Evolutionary conservation across 2,888 invertebrate genomes (phyloP).

Genomic region (Acanthoscelides obtectus): DNA sequence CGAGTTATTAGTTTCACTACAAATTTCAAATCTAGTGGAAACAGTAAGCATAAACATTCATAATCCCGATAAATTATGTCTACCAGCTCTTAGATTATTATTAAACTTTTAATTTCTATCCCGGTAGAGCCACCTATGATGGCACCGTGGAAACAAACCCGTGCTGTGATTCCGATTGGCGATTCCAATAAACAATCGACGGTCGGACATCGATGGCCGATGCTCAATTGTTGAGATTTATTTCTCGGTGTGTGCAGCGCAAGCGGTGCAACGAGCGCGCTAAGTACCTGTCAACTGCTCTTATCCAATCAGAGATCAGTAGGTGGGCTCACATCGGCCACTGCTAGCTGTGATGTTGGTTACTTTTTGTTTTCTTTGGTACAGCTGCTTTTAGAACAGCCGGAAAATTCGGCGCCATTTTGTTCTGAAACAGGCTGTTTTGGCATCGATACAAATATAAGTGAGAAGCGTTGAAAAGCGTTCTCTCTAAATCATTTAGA

Average conservation of each 20-base stretch:
- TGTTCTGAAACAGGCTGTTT: background rate
- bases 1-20: too few species aligned
- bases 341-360: too few species aligned
- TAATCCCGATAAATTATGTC: background rate
- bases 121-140: background rate
- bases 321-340: background rate
- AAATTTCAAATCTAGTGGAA: too few species aligned
- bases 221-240: background rate
- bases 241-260: too few species aligned
- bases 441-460: too few species aligned
- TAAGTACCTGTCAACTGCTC: background rate
- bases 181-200: background rate
- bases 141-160: background rate
- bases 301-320: background rate
- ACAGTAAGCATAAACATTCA: too few species aligned
- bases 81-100: background rate
- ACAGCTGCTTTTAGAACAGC: background rate
- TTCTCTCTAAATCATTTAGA: too few species aligned
- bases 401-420: background rate
- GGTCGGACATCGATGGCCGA: background rate
- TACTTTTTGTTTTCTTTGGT: too few species aligned
- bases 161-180: too few species aligned
- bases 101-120: background rate
- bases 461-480: too few species aligned
- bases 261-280: background rate